Conservation (phyloP, 2,888 invertebrate genomes). For the Meliscaeva auricollis region DNA sequence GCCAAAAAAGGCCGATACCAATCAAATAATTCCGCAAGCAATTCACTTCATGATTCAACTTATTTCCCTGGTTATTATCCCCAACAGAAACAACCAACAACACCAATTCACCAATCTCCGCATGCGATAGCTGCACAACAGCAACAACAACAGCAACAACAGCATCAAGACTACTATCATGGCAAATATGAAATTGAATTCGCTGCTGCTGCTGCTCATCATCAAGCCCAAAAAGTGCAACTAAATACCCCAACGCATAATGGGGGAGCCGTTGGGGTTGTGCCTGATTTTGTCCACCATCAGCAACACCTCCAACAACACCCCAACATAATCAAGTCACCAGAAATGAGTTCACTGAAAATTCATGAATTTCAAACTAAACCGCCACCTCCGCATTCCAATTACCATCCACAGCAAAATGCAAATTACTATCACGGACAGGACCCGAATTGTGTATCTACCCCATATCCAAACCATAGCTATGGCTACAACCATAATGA, state of each 20-base stretch:
- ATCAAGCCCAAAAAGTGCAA: conserved; percentile 78
- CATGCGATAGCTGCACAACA: conserved; percentile 65
- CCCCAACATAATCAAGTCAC: conserved; percentile 74
- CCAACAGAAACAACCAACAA: conserved; percentile 78
- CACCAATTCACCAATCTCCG: conserved; percentile 75
- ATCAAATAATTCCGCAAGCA: conserved; percentile 53
- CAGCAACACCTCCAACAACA: conserved; percentile 78
- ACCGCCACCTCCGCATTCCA: conserved; percentile 78
- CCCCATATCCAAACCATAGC: conserved; percentile 79
- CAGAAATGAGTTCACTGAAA: conserved; percentile 78
- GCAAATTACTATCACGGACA: conserved; percentile 81
- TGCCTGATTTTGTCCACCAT: conserved; percentile 66
- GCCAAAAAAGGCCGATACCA: conserved; percentile 62
- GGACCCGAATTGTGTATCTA: conserved; percentile 77
- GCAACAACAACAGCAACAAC: conserved; percentile 77
- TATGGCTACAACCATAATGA: conserved; percentile 78
- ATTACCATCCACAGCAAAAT: conserved; percentile 80
- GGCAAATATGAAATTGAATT: conserved; percentile 83
- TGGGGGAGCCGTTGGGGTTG: conserved; percentile 35
- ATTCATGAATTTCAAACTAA: conserved; percentile 78
- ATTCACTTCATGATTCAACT: conserved; percentile 78
- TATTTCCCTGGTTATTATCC: conserved; percentile 82
- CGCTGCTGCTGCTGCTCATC: conserved; percentile 77
- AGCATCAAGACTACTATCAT: conserved; percentile 81
- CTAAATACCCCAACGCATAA: conserved; percentile 61